Conservation (phyloP, 2,888 invertebrate species). For the Noctua janthina region DNA sequence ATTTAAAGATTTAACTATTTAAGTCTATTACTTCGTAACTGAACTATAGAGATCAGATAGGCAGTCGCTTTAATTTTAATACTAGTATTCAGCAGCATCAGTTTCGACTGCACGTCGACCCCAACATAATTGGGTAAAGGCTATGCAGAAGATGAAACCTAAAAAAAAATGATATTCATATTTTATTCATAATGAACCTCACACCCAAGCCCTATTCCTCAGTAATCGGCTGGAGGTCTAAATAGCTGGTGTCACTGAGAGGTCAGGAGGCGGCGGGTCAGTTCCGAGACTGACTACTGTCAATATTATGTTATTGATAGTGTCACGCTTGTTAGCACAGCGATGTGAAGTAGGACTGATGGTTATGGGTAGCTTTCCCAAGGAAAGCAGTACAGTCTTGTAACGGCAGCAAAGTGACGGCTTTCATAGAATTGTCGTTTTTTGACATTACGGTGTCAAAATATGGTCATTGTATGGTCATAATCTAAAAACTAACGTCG, state of each 20-base stretch:
- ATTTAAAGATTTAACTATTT: not conserved
- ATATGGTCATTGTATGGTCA: not conserved
- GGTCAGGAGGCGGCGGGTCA: slow-evolving; percentile 54
- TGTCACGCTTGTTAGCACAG: slow-evolving; percentile 9
- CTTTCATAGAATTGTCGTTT: not conserved
- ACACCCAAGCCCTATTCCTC: slow-evolving; percentile 35
- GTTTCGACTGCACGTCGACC: not conserved
- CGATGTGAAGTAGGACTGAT: not conserved
- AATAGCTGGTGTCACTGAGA: slow-evolving; percentile 38
- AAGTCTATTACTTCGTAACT: not conserved
- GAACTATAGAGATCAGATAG: not conserved
- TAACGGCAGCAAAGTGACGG: not conserved
- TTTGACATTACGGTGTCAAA: not conserved
- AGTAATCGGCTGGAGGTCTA: slow-evolving; percentile 58
- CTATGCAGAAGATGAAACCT: not conserved
- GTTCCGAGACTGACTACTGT: slow-evolving; percentile 49
- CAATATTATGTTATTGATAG: slow-evolving; percentile 44
- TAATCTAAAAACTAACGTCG: not conserved
- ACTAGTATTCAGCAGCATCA: not conserved
- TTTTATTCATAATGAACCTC: not conserved
- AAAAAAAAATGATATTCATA: not conserved
- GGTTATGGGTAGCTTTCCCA: not conserved
- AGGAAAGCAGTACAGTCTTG: not conserved
- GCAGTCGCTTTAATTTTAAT: no score
- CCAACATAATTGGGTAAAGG: not conserved